Evolutionary conservation across 2,113 vertebrate genomes (phyloP).

Genomic region (Struthidea cinerea): DNA sequence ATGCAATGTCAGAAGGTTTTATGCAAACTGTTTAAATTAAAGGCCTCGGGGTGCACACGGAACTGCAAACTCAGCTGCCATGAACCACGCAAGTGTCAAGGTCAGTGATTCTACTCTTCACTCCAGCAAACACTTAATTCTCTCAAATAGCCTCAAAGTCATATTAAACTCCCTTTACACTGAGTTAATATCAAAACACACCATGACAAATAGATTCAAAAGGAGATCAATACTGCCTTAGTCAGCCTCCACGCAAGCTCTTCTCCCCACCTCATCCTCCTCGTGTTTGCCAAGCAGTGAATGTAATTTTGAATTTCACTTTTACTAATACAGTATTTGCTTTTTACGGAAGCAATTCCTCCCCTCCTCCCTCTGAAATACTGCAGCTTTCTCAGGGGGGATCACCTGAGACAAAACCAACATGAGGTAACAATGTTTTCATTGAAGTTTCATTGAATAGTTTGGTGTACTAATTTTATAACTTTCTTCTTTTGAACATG

Average conservation of each 20-base stretch:
- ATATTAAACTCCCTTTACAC: neutral
- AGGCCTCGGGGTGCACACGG: neutral
- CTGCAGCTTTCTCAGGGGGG: neutral
- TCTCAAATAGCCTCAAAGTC: neutral
- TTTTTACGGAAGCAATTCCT: neutral
- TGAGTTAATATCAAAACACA: neutral
- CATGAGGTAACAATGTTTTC: neutral
- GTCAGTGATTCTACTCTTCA: neutral
- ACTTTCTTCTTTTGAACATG: neutral
- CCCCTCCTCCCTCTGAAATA: neutral
- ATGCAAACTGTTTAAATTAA: neutral
- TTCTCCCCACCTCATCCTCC: neutral
- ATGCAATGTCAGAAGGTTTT: neutral
- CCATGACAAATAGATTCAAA: neutral
- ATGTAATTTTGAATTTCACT: neutral
- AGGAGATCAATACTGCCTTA: neutral
- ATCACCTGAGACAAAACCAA: neutral
- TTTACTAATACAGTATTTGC: neutral
- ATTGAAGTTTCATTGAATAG: neutral
- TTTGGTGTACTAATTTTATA: neutral
- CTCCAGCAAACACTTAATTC: neutral
- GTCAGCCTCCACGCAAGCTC: neutral
- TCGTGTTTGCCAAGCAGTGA: neutral
- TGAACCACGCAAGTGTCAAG: neutral
- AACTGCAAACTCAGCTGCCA: constrained; percentile 19